Percentiles rank a stretch among this genome's conserved stretches.
phyloP scores from a whole-genome alignment of 2,797 vertebrate genomes.

The Characodon lateralis region DNA sequence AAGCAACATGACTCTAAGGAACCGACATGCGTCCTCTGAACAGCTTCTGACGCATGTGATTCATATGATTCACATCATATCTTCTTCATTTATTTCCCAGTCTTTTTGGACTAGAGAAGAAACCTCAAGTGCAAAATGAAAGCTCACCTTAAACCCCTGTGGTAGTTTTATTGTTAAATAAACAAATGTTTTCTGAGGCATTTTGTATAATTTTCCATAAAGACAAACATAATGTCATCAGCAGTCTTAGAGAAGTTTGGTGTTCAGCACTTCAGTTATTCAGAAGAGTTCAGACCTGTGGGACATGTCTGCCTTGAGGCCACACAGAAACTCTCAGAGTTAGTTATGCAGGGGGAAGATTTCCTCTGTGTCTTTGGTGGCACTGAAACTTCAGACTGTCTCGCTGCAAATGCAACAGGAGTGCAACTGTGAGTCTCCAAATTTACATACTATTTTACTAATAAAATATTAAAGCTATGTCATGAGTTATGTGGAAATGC shows the following conservation, averaged over 20 bases:
- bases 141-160: not conserved
- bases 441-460: too few species aligned
- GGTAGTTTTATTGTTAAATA: not conserved
- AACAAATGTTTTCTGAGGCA: too few species aligned
- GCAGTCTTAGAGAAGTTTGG: not conserved
- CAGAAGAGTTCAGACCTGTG: not conserved
- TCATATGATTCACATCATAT: slow-evolving; percentile 13
- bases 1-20: slow-evolving; percentile 47
- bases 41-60: slow-evolving; percentile 14
- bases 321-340: not conserved
- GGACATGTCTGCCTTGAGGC: not conserved
- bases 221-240: not conserved
- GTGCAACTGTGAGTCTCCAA: slow-evolving; percentile 4
- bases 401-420: not conserved
- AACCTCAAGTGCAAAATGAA: not conserved
- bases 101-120: slow-evolving; percentile 6
- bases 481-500: not conserved
- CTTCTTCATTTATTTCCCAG: slow-evolving; percentile 2
- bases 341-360: not conserved
- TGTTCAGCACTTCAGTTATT: not conserved
- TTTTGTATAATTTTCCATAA: not conserved
- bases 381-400: not conserved
- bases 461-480: too few species aligned
- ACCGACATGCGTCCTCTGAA: slow-evolving; percentile 16
- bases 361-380: not conserved